Evolutionary conservation across 1,140 invertebrate genomes (phyloP), one percentile per base, ranked within the genome.

Genomic region (Trachymyrmex septentrionalis): DNA sequence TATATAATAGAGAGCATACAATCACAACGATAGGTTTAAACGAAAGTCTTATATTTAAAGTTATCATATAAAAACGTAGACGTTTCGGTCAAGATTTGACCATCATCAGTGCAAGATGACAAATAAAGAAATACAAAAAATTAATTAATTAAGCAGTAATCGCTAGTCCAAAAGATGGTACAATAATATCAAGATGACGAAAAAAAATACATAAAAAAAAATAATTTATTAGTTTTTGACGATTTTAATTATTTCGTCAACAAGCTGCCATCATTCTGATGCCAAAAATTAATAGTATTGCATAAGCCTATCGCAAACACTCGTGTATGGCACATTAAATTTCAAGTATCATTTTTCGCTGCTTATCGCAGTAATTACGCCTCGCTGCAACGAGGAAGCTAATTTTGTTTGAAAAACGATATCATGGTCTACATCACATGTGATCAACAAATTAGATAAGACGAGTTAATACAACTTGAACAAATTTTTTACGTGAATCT

Each of bases 351-450:
- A 89, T 89, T 90, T 89, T 85, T 87, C 75, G 61, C 82, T 14
- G 69, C 80, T 89, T 90, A 87, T 89, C 88, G 88, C 89, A 64
- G 86, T 89, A 90, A 90, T 89, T 87, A 86, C 89, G 63, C 64
- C 27, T 38, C 24, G 75, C 80, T 50, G 73, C 48, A 55, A 73
- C 59, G 85, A 86, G 69, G 57, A 55, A 57, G 82, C 86, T 81
- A 88, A 89, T 82, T 88, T 75, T 59, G 71, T 64, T 76, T 89
- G 85, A 89, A 82, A 77, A 88, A 89, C 71, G 66, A 82, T 81
- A 59, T 64, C 53, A 69, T 59, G n/a, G 14, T 24, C 27, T 4
- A n/a, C 9, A 53, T 80, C 59, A 1, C 76, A 44, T 19, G 44
- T 34, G 50, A 34, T 77, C 48, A 77, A 77, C 57, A 38, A 63